Conservation (phyloP, 2,797 vertebrate species). For the Gobionotothen gibberifrons region DNA sequence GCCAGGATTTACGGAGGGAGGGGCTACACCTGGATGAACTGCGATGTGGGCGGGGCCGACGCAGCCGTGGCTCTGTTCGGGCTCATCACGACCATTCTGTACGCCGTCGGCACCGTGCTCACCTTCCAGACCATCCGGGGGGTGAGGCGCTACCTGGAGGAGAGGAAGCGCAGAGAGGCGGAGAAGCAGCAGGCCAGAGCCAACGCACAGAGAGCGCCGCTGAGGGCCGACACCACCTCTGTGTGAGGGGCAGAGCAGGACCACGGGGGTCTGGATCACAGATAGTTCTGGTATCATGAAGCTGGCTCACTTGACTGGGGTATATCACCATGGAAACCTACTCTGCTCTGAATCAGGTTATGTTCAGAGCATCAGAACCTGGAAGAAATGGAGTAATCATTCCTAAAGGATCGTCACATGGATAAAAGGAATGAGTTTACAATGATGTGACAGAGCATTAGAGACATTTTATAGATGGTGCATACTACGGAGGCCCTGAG, state of each 20-base stretch:
- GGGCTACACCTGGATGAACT: conserved; percentile 96
- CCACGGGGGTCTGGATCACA: not conserved
- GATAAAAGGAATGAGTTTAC: conserved; percentile 1
- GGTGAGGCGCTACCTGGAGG: conserved; percentile 68
- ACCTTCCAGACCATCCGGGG: conserved; percentile 79
- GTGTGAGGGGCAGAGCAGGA: conserved; percentile 58
- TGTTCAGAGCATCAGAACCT: not conserved
- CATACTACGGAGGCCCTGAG: not conserved
- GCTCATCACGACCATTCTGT: conserved; percentile 88
- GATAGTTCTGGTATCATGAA: not conserved
- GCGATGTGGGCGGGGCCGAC: conserved; percentile 88
- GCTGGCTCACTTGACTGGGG: not conserved
- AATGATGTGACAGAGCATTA: not conserved
- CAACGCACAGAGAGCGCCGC: conserved; percentile 34
- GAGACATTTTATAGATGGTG: not conserved
- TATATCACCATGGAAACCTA: not conserved
- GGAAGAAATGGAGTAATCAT: not conserved
- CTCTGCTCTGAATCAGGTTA: not conserved
- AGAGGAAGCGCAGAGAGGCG: conserved; percentile 41
- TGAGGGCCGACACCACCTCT: conserved; percentile 55
- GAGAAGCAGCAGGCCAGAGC: conserved; percentile 28
- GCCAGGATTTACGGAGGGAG: conserved; percentile 88
- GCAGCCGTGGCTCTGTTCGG: conserved; percentile 92
- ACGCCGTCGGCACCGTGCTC: conserved; percentile 81
- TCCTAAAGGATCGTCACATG: not conserved